phyloP scores from a whole-genome alignment of 2,113 vertebrate genomes.

The Carlito syrichta region DNA sequence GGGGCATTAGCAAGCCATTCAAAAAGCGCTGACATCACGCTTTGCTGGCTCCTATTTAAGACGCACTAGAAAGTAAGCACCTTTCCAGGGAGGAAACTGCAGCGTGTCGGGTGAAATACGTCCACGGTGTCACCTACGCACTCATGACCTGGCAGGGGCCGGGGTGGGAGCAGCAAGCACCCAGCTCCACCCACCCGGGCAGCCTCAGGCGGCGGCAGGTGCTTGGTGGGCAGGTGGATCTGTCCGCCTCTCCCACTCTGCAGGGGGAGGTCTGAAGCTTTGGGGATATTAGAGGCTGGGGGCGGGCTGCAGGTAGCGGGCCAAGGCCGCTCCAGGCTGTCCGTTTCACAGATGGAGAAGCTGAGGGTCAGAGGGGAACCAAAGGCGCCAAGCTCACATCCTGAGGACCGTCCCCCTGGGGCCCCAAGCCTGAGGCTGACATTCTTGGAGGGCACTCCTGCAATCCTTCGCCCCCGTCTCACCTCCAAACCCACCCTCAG shows the following conservation, averaged over 20 bases:
- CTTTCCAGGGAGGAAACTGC: slow-evolving; percentile 44
- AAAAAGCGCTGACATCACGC: slow-evolving; percentile 67
- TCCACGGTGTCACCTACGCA: neutral
- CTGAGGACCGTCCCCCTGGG: neutral
- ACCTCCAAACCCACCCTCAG: neutral
- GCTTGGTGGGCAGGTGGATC: neutral
- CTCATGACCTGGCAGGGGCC: neutral
- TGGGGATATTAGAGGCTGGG: neutral
- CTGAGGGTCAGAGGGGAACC: neutral
- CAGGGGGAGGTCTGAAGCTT: neutral
- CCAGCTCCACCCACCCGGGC: neutral
- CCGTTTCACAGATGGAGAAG: neutral
- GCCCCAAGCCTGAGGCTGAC: neutral
- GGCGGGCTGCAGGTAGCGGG: neutral
- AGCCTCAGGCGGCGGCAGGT: neutral
- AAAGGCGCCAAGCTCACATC: neutral
- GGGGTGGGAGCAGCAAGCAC: neutral
- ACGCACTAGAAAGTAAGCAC: slow-evolving; percentile 75
- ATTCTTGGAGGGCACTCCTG: neutral
- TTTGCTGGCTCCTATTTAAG: slow-evolving; percentile 71
- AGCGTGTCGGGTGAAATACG: slow-evolving; percentile 52
- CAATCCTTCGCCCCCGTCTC: neutral
- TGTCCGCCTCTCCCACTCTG: neutral
- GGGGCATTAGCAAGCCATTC: slow-evolving; percentile 69
- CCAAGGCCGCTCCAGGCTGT: neutral